Conservation (phyloP, 2,113 vertebrate genomes). For the Heterotilapia buettikoferi region DNA sequence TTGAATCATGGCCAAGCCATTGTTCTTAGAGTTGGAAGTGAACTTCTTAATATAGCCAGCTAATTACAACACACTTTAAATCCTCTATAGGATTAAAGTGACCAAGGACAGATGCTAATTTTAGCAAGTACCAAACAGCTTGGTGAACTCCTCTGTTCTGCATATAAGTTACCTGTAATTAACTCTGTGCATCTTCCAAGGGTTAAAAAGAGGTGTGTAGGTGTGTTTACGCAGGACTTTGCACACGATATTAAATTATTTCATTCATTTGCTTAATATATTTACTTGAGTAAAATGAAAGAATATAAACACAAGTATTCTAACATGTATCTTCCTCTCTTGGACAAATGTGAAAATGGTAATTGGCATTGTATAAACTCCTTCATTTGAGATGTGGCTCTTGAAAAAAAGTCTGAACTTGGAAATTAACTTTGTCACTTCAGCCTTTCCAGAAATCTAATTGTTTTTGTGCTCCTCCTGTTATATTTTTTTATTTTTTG, state of each 20-base stretch:
- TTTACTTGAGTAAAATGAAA: background rate
- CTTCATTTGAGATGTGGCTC: background rate
- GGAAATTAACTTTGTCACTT: background rate
- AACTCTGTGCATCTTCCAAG: background rate
- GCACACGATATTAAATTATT: background rate
- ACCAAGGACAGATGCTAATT: background rate
- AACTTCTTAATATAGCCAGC: background rate
- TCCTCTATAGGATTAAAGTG: constrained; percentile 7
- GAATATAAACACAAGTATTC: background rate
- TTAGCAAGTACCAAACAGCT: background rate
- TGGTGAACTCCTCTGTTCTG: background rate
- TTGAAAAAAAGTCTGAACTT: background rate
- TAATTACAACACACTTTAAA: background rate
- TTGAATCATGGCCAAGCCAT: background rate
- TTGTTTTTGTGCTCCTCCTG: background rate
- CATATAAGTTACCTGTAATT: background rate
- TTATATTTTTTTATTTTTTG: background rate
- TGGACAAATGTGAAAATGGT: background rate
- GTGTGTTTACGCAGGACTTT: background rate
- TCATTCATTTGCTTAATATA: background rate
- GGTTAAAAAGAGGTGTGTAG: background rate
- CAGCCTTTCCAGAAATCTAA: background rate
- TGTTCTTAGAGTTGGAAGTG: background rate
- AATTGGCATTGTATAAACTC: background rate
- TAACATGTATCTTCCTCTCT: background rate